Base-by-base conservation (phyloP, 1,140 invertebrate species). In the Drosophila watanabei region DNA sequence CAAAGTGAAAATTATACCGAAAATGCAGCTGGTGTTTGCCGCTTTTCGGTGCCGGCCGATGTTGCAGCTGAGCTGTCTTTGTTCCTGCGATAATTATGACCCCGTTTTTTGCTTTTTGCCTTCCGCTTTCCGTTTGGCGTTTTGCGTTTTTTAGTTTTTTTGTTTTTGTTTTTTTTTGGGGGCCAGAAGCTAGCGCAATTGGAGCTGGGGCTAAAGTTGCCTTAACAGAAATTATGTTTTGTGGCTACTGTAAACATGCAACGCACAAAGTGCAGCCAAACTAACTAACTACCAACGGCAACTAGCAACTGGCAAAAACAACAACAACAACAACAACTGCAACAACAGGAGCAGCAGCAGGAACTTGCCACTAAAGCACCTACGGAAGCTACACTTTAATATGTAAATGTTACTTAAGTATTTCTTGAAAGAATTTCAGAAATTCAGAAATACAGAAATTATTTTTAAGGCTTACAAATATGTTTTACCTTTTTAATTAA, bases 191-290 rank as follows among this genome's bases (percentile, higher is more conserved):
- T 11, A 32, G 9, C 51, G 68, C 45, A 73, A 73, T 72, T 72
- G 70, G 68, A 72, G 70, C 68, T 33, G 45, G 52, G 46, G 45
- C 70, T 52, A 72, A 73, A 80, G 84, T 80, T 89, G 82, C 82
- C 82, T 85, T 86, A 90, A 82, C 86, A 89, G 79, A 89, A 89
- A 90, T 89, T 89, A 86, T 89, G 86, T 86, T 90, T 82, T 90
- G 86, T 90, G 86, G 86, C 86, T 71, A 79, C 79, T 86, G 86
- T 79, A 90, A 90, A 89, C 85, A 89, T 89, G 86, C 85, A 89
- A 85, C 86, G 81, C 85, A 85, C 68, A 66, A 61, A 80, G 73
- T 78, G 73, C 63, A 77, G 65, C 64, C 78, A 57, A 79, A 79
- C 75, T 78, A 78, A 79, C 75, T 79, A 79, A 79, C 75, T 78